These are phyloP conservation scores for Pectinophora gossypiella DNA, from an alignment of 1,140 invertebrate species.

Conservation along the genomic window DNA sequence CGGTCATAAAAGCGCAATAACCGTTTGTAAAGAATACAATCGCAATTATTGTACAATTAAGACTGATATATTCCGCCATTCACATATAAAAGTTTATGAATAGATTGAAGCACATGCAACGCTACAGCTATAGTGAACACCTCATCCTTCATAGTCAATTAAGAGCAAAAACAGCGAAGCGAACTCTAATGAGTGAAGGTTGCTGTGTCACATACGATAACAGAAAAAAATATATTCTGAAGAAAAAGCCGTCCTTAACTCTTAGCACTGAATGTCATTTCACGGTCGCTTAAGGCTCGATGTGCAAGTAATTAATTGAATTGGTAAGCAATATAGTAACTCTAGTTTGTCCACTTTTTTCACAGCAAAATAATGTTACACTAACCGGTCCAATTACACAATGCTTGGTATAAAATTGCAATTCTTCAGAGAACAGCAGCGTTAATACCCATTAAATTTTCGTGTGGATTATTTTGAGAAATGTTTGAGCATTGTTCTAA, in stretches of 20 bases:
- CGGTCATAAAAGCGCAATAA: neutral
- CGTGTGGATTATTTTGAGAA: constrained; percentile 1
- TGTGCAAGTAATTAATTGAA: constrained; percentile 29
- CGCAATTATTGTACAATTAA: constrained; percentile 32
- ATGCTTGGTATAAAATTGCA: neutral
- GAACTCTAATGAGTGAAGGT: constrained; percentile 22
- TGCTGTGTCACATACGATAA: constrained; percentile 25
- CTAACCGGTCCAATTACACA: neutral
- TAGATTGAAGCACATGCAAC: constrained; percentile 16
- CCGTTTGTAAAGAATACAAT: constrained; percentile 1
- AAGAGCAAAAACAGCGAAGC: constrained; percentile 28
- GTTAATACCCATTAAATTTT: no score
- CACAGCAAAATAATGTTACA: neutral
- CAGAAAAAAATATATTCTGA: constrained; percentile 8
- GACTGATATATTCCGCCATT: constrained; percentile 24
- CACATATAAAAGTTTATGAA: constrained; percentile 16
- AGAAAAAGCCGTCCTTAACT: neutral
- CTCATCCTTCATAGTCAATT: constrained; percentile 31
- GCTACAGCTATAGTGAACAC: constrained; percentile 19
- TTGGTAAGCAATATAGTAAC: neutral
- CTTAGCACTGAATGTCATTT: constrained; percentile 46
- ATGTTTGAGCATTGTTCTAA: neutral
- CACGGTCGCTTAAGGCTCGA: constrained; percentile 49
- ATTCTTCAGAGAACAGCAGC: neutral
- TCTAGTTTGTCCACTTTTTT: neutral